These are phyloP conservation scores for Popillia japonica DNA, from an alignment of 1,140 invertebrate species.

Conservation along the genomic window DNA sequence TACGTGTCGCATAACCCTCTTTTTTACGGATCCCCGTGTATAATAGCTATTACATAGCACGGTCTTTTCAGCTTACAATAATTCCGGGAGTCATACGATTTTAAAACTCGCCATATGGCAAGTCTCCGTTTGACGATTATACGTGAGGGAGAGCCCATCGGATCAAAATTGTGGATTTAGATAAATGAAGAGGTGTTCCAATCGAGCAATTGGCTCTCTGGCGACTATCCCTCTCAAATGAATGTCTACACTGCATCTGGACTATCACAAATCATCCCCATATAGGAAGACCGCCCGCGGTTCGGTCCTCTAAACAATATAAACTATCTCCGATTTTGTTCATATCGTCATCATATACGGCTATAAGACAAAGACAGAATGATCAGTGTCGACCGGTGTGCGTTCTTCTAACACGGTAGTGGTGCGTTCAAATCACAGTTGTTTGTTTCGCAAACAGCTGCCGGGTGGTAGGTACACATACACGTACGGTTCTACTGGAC, in stretches of 20 bases:
- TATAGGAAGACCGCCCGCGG: constrained; percentile 45
- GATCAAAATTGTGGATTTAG: constrained; percentile 46
- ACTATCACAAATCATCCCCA: constrained; percentile 43
- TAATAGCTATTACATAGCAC: not conserved
- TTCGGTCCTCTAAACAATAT: constrained; percentile 46
- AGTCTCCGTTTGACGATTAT: constrained; percentile 40
- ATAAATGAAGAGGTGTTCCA: constrained; percentile 47
- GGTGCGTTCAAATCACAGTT: constrained; percentile 44
- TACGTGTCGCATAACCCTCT: constrained; percentile 10
- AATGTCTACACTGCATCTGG: constrained; percentile 24
- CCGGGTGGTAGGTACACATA: constrained; percentile 37
- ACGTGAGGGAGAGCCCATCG: constrained; percentile 23
- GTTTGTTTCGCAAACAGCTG: constrained; percentile 47
- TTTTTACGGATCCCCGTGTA: not conserved
- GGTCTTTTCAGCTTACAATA: constrained; percentile 28
- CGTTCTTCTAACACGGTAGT: constrained; percentile 31
- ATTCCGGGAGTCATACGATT: constrained; percentile 32
- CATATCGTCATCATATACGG: not conserved
- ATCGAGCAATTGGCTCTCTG: constrained; percentile 17
- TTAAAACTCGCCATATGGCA: constrained; percentile 46
- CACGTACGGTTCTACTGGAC: not conserved
- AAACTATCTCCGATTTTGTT: constrained; percentile 40
- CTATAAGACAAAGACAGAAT: constrained; percentile 17
- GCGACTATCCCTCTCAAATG: not conserved
- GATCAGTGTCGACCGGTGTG: constrained; percentile 29